phyloP scores from a whole-genome alignment of 2,797 vertebrate genomes.

The Takifugu ocellatus region DNA sequence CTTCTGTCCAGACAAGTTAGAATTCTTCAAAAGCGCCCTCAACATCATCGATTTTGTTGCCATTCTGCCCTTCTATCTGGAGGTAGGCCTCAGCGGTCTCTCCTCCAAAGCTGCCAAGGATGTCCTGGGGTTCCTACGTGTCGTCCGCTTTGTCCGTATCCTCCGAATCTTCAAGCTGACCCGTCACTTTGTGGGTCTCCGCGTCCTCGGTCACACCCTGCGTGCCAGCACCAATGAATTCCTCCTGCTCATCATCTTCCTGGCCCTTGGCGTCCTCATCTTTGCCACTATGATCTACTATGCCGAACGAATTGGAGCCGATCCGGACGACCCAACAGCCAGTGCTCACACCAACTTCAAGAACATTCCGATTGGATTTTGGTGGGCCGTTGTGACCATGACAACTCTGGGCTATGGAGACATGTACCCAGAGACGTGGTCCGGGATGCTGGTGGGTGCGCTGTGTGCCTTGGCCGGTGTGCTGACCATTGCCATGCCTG shows the following conservation, averaged over 20 bases:
- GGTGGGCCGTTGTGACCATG: slow-evolving; percentile 99
- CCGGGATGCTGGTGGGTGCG: slow-evolving; percentile 97
- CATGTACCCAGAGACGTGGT: slow-evolving; percentile 99
- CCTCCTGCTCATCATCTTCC: slow-evolving; percentile 98
- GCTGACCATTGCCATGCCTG: slow-evolving; percentile 99
- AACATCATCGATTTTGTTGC: slow-evolving; percentile 99
- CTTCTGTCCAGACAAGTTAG: slow-evolving; percentile 96
- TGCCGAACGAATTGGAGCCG: slow-evolving; percentile 94
- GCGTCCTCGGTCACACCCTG: slow-evolving; percentile 96
- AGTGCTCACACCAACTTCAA: slow-evolving; percentile 96
- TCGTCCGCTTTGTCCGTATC: slow-evolving; percentile 96
- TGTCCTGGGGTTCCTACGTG: slow-evolving; percentile 95
- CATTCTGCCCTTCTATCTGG: slow-evolving; percentile 98
- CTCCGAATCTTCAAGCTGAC: slow-evolving; percentile 99
- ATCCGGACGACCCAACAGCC: slow-evolving; percentile 92
- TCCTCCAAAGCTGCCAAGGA: slow-evolving; percentile 99
- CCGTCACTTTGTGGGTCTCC: slow-evolving; percentile 94
- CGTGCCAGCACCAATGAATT: slow-evolving; percentile 99
- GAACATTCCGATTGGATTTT: slow-evolving; percentile 99
- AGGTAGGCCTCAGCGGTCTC: slow-evolving; percentile 94
- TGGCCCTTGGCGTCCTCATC: slow-evolving; percentile 97
- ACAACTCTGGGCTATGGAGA: slow-evolving; percentile 98
- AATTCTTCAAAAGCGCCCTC: slow-evolving; percentile 97
- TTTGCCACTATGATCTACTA: slow-evolving; percentile 99
- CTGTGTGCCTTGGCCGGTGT: slow-evolving; percentile 96